Evolutionary conservation across 92 coral and sea anemone species (phyloP).

Genomic region (Umimayanthus chanpuru): DNA sequence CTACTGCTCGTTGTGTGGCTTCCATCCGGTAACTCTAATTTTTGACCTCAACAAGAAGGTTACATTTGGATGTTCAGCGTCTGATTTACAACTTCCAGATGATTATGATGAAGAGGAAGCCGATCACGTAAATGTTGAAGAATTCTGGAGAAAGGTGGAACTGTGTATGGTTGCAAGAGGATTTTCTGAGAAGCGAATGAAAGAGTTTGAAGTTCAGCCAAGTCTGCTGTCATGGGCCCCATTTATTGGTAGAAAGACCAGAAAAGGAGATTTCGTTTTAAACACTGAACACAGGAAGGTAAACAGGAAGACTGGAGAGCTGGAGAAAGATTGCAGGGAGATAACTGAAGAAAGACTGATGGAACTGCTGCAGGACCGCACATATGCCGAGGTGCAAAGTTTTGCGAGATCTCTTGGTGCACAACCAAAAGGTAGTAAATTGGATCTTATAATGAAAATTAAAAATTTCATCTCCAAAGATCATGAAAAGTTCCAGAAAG

Average conservation of each 20-base stretch:
- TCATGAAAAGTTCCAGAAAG: too few relatives aligned
- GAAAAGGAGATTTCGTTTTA: conserved; percentile 28
- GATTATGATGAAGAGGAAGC: conserved; percentile 35
- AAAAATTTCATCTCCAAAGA: conserved; percentile 18
- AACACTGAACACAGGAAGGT: conserved; percentile 39
- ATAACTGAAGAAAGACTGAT: conserved; percentile 52
- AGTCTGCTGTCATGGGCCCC: conserved; percentile 59
- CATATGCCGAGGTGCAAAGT: conserved; percentile 34
- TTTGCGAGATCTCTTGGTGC: conserved; percentile 47
- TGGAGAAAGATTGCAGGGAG: conserved; percentile 52
- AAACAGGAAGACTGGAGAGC: conserved; percentile 49
- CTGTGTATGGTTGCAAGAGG: conserved; percentile 48
- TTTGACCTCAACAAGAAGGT: conserved; percentile 60
- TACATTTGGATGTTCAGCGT: conserved; percentile 44
- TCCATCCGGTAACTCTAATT: conserved; percentile 31
- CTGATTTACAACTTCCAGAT: conserved; percentile 48
- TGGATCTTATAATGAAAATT: conserved; percentile 41
- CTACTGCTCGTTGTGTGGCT: conserved; percentile 53
- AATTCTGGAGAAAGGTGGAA: conserved; percentile 48
- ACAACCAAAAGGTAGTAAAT: conserved; percentile 45
- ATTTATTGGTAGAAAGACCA: conserved; percentile 39
- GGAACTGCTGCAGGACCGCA: conserved; percentile 48
- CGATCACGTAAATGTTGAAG: conserved; percentile 43
- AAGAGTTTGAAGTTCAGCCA: conserved; percentile 26
- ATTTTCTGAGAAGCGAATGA: conserved; percentile 26